These are phyloP conservation scores for Bambusicola thoracicus DNA, from an alignment of 2,113 vertebrate genomes.

Conservation along the genomic window DNA sequence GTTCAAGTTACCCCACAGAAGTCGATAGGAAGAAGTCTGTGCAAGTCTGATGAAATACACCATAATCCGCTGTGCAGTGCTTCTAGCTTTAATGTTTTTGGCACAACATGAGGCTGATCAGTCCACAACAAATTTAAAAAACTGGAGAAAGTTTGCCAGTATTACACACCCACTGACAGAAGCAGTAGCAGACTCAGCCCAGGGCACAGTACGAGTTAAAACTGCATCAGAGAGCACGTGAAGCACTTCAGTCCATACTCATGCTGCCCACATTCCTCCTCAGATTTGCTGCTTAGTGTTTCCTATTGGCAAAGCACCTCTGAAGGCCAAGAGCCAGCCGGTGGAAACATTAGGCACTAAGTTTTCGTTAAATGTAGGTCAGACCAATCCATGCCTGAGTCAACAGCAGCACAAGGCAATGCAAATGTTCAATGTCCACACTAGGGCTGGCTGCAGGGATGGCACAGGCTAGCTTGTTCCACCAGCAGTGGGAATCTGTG, in stretches of 20 bases:
- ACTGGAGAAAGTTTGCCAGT: background rate
- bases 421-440: background rate
- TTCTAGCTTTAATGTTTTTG: background rate
- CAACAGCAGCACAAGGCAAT: constrained; percentile 10
- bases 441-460: background rate
- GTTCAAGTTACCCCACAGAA: background rate
- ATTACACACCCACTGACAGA: background rate
- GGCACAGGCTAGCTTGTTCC: background rate
- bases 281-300: background rate
- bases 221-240: background rate
- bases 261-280: background rate
- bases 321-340: constrained; percentile 2
- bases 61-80: background rate
- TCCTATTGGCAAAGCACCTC: background rate
- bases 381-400: background rate
- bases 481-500: background rate
- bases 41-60: background rate
- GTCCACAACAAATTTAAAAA: background rate
- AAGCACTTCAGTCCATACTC: background rate
- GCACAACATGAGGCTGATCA: background rate
- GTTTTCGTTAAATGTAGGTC: constrained; percentile 8
- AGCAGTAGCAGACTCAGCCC: background rate
- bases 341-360: constrained; percentile 21
- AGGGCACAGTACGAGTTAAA: background rate
- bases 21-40: background rate